These are phyloP conservation scores for Periplaneta americana DNA, from an alignment of 1,140 invertebrate species.

Conservation along the genomic window DNA sequence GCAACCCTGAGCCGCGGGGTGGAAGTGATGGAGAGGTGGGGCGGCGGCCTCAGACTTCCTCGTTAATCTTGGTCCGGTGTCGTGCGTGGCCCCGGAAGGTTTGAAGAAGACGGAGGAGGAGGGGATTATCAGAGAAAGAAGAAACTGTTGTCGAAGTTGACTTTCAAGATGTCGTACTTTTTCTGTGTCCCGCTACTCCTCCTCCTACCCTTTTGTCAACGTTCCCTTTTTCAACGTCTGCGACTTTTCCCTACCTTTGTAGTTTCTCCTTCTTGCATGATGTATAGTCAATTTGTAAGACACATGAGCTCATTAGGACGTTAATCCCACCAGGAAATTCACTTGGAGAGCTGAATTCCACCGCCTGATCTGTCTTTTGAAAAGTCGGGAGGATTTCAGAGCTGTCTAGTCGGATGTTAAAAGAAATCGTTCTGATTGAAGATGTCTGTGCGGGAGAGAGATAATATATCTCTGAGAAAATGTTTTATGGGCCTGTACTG, in stretches of 20 bases:
- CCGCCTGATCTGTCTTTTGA: no score
- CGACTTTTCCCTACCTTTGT: background rate
- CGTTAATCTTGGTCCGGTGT: background rate
- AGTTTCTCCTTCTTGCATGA: background rate
- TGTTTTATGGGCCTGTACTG: no score
- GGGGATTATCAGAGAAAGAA: background rate
- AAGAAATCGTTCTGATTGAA: no score
- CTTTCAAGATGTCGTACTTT: background rate
- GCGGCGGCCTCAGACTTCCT: background rate
- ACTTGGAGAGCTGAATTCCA: background rate
- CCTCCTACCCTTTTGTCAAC: background rate
- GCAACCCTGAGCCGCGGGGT: background rate
- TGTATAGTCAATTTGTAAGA: background rate
- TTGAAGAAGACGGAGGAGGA: background rate
- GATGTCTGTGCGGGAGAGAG: no score
- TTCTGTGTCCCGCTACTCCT: no score
- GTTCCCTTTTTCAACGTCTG: background rate
- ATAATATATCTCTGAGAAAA: no score
- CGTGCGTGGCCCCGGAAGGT: background rate
- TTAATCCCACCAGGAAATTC: background rate
- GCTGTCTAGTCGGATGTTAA: no score
- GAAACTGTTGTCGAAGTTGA: background rate
- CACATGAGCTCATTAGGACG: background rate
- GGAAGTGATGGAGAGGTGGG: background rate
- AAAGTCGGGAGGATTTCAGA: no score